Conservation (phyloP, 2,113 vertebrate species). For the Marcusenius ussheri region DNA sequence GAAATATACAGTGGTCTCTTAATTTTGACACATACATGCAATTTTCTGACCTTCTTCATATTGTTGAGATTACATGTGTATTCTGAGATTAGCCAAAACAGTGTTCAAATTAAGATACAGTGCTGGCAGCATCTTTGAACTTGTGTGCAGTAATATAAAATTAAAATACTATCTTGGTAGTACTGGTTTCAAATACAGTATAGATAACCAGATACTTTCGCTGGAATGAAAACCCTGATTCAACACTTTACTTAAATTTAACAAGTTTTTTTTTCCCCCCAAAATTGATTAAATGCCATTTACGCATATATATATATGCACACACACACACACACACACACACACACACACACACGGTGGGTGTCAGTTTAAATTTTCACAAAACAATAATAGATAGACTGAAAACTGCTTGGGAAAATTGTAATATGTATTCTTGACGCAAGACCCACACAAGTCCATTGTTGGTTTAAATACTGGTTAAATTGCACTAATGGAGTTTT, state of each 20-base stretch:
- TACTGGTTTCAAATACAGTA: not conserved
- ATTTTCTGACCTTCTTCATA: not conserved
- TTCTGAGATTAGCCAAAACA: not conserved
- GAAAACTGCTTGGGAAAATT: not conserved
- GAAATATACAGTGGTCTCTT: not conserved
- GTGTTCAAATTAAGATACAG: not conserved
- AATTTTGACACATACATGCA: not conserved
- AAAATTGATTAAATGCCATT: not conserved
- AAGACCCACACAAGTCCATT: not conserved
- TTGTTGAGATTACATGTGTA: not conserved
- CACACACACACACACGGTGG: not conserved
- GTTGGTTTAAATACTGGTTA: not conserved
- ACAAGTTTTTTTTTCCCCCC: not conserved
- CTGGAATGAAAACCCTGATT: not conserved
- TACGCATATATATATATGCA: too few species aligned
- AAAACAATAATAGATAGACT: not conserved
- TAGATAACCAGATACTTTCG: not conserved
- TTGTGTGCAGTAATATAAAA: not conserved
- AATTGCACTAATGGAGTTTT: not conserved
- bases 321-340: too few species aligned
- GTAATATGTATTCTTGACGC: not conserved
- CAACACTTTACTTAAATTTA: not conserved
- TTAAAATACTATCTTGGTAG: not conserved
- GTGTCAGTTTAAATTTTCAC: not conserved
- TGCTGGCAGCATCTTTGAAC: not conserved